Percentiles rank a stretch among this genome's conserved stretches.
phyloP scores from a whole-genome alignment of 2,888 invertebrate genomes.

The Polyploca ridens region DNA sequence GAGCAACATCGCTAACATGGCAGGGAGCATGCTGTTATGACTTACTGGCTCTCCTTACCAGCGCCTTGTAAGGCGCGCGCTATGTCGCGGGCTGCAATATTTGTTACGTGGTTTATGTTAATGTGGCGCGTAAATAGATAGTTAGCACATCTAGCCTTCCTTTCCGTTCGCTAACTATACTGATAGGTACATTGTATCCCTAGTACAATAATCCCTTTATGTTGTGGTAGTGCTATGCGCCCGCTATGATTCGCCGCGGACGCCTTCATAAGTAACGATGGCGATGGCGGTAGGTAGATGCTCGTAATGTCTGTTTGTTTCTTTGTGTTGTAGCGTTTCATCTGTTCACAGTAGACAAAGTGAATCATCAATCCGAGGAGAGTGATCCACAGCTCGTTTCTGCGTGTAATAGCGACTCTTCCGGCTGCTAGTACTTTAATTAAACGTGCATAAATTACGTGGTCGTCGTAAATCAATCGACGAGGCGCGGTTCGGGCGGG shows the following conservation, averaged over 20 bases:
- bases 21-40: slow-evolving; percentile 31
- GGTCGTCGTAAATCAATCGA: slow-evolving; percentile 70
- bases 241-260: neutral
- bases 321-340: neutral
- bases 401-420: slow-evolving; percentile 44
- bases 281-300: neutral
- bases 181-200: too few species aligned
- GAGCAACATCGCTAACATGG: slow-evolving; percentile 36
- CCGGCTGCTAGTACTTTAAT: slow-evolving; percentile 78
- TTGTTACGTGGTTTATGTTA: slow-evolving; percentile 1
- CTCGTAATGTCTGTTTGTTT: neutral
- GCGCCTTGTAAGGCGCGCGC: slow-evolving; percentile 29
- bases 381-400: slow-evolving; percentile 13
- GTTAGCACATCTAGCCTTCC: slow-evolving; percentile 21
- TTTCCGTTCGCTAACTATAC: slow-evolving; percentile 20
- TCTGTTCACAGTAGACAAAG: slow-evolving; percentile 14
- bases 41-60: slow-evolving; percentile 34
- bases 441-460: slow-evolving; percentile 75
- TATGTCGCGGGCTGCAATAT: slow-evolving; percentile 12
- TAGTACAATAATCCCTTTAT: neutral
- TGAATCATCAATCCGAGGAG: slow-evolving; percentile 18
- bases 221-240: neutral
- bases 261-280: neutral
- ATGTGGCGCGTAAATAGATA: neutral
- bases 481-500: slow-evolving; percentile 38